Base-by-base conservation (phyloP, 2,113 vertebrate species). In the Atrichornis clamosus region DNA sequence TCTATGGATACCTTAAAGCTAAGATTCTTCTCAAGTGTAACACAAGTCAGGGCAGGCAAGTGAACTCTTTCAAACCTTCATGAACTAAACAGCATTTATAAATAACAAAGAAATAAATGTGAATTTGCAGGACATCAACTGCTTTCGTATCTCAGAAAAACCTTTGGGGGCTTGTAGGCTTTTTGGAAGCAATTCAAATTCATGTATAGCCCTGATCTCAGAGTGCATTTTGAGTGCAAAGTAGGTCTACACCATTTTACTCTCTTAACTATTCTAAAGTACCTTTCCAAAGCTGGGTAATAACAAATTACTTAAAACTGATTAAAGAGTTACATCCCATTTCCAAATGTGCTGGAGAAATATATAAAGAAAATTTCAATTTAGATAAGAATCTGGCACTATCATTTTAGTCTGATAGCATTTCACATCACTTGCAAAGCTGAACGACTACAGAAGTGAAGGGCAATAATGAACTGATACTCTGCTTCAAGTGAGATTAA, bases 331-430 rank as follows among this genome's bases (percentile, higher is more conserved):
- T 95, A 53, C 52, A 72, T 68, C 18, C 47, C 6, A 68, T 80
- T 94, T 92, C 76, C 75, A 90, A 85, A 95, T 58, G 32, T 81
- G 44, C 41, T 78, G 52, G 30, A 78, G 35, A 91, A 93, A 90
- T 59, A 46, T 32, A 8, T 8, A 19, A 27, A 69, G 78, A 77
- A 90, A 53, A 37, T 14, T 72, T 87, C 72, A 87, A 91, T 95
- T 91, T 90, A 88, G 93, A 90, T 92, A 93, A 92, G 64, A 88
- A 91, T 97, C 87, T 84, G 41, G 32, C 24, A 53, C 65, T 82
- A 91, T 67, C 62, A 69, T 95, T 94, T 84, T 60, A 50, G 65
- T 87, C 59, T 93, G 77, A 83, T 52, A 88, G 22, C 39, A 90
- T 92, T 91, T 90, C 88, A 70, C 35, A 87, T 89, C 69, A 44